Evolutionary conservation across 2,888 invertebrate species (phyloP), one percentile per base, ranked within the genome.

Genomic region (Tipula lateralis): DNA sequence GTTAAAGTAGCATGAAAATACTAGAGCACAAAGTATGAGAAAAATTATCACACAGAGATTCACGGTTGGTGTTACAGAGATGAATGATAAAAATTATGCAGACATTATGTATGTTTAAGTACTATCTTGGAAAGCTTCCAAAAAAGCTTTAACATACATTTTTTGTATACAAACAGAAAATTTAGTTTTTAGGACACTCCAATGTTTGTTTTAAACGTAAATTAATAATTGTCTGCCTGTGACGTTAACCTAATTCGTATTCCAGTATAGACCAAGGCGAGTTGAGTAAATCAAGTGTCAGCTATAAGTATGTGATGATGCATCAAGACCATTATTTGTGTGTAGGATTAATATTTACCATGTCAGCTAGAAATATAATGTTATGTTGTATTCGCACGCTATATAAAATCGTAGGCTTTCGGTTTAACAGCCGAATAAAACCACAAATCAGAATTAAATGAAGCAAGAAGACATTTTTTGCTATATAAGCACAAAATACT

Each of bases 1-100:
- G 66, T 66, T 66, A 66, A 66, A 66, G 66, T 66, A 24, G 66
- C 66, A 66, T 66, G 66, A 66, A 66, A 24, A 66, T 66, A 66
- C 9, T 66, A 24, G 7, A 66, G 3, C 66, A 66, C 24, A 16
- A 66, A 19, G 13, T 7, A 24, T 24, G 12, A 66, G 24, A 66
- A 66, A 24, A 66, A 66, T 66, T 66, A 24, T 24, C 66, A 66
- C 66, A 66, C 44, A 16, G 9, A 50, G 4, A 66, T 66, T 66
- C 24, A 66, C 19, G 66, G 66, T 66, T 19, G 66, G 66, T 66
- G 66, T 66, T 66, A 66, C 66, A 24, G 24, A 66, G 66, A 66
- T 66, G 66, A 24, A 66, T 66, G 66, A 24, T 66, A 66, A 66
- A 66, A 66, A 66, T 66, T 66, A 66, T 66, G 66, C 66, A 66